A percentile compares a stretch with the other conserved stretches of the same genome.
Conservation (phyloP, 2,888 invertebrate genomes). For the Cataglyphis livida region DNA sequence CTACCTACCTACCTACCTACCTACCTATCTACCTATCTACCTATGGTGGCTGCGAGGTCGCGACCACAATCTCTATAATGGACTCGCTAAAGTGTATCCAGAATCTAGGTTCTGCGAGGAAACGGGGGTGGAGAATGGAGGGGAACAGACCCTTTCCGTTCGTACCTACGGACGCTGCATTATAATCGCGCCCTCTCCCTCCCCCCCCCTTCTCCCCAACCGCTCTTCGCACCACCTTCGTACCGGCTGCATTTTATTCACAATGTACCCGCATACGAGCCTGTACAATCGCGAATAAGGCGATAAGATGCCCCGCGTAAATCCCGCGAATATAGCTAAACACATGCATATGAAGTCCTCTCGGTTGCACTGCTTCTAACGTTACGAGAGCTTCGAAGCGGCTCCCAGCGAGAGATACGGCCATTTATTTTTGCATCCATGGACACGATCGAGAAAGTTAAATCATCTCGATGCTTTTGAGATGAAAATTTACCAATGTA, state of each 20-base stretch:
- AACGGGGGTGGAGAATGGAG: constrained; percentile 58
- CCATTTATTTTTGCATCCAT: constrained; percentile 29
- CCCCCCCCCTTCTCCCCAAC: background rate
- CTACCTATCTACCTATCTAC: constrained; percentile 44
- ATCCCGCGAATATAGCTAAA: constrained; percentile 41
- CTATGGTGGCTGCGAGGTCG: constrained; percentile 73
- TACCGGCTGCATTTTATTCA: constrained; percentile 68
- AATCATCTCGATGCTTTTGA: constrained; percentile 21
- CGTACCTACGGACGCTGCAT: constrained; percentile 70
- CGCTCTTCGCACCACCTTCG: constrained; percentile 42
- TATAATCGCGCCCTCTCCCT: constrained; percentile 66
- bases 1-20: constrained; percentile 50
- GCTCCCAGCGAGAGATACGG: constrained; percentile 1
- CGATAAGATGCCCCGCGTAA: constrained; percentile 43
- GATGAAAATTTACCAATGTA: constrained; percentile 16
- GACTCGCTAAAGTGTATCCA: constrained; percentile 82
- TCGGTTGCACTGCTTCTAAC: constrained; percentile 28
- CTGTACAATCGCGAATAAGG: constrained; percentile 57
- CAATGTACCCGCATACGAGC: constrained; percentile 68
- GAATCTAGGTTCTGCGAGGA: constrained; percentile 71
- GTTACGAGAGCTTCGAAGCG: constrained; percentile 13
- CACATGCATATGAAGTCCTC: constrained; percentile 24
- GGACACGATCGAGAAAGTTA: constrained; percentile 15
- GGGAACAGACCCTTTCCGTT: constrained; percentile 67
- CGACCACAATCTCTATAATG: constrained; percentile 84